These are phyloP conservation scores for Lepidurus arcticus DNA, from an alignment of 1,140 invertebrate genomes.

Conservation along the genomic window DNA sequence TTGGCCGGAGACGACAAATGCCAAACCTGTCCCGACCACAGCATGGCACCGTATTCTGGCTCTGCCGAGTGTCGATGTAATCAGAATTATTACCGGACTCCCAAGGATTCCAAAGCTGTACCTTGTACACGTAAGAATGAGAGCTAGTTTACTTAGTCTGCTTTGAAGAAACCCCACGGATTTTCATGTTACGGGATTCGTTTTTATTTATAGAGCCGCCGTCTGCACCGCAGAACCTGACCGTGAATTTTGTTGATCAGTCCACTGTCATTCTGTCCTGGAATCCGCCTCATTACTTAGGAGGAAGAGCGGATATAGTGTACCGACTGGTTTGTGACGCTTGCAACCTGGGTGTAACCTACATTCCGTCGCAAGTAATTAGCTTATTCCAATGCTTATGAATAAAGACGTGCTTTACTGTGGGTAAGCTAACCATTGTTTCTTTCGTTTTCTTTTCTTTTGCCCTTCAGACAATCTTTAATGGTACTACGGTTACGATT, in stretches of 20 bases:
- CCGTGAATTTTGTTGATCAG: slow-evolving; percentile 81
- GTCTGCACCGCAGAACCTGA: slow-evolving; percentile 81
- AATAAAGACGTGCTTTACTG: neutral
- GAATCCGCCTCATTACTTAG: slow-evolving; percentile 71
- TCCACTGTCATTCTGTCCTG: slow-evolving; percentile 85
- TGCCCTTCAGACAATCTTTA: slow-evolving; percentile 64
- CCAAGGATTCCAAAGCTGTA: slow-evolving; percentile 74
- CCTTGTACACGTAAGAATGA: slow-evolving; percentile 75
- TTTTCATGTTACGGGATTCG: slow-evolving; percentile 23
- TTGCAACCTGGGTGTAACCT: slow-evolving; percentile 67
- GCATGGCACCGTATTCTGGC: slow-evolving; percentile 70
- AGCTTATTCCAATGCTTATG: neutral
- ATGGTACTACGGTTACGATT: slow-evolving; percentile 85
- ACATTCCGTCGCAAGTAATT: slow-evolving; percentile 52
- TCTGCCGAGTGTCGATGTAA: slow-evolving; percentile 83
- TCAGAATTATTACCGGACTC: slow-evolving; percentile 72
- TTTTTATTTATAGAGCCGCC: slow-evolving; percentile 65
- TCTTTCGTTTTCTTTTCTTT: neutral
- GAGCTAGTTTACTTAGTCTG: slow-evolving; percentile 1
- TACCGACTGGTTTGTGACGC: slow-evolving; percentile 80
- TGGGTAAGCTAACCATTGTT: neutral
- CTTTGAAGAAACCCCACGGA: neutral
- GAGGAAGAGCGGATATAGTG: slow-evolving; percentile 71
- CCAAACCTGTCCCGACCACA: slow-evolving; percentile 77
- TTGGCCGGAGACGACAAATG: slow-evolving; percentile 59